Percentiles rank a stretch among this genome's conserved stretches.
phyloP scores from a whole-genome alignment of 2,888 invertebrate genomes.

The Acanthopleura granulata region DNA sequence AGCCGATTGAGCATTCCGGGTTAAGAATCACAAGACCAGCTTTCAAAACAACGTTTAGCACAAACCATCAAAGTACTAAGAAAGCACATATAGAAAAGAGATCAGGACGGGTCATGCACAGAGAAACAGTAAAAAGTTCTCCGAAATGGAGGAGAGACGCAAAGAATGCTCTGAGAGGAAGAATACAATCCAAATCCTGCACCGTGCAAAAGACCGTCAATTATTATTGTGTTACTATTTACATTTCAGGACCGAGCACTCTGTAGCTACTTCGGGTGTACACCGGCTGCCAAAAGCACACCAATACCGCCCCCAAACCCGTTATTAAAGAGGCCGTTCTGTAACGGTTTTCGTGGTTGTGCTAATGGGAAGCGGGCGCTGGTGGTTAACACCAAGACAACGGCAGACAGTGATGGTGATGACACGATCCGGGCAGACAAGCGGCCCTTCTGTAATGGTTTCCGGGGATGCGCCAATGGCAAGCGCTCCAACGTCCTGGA shows the following conservation, averaged over 20 bases:
- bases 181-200: too few species aligned
- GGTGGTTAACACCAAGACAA: not conserved
- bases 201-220: too few species aligned
- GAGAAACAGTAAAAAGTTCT: too few species aligned
- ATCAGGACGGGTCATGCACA: too few species aligned
- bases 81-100: too few species aligned
- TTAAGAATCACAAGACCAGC: too few species aligned
- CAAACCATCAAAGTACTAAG: too few species aligned
- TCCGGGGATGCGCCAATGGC: slow-evolving; percentile 10
- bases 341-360: slow-evolving; percentile 16
- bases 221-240: not conserved
- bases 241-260: not conserved
- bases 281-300: not conserved
- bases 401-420: too few species aligned
- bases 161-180: too few species aligned
- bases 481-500: slow-evolving; percentile 11
- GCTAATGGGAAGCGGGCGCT: slow-evolving; percentile 4
- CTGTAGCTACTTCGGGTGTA: not conserved
- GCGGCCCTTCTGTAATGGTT: slow-evolving; percentile 12
- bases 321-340: not conserved
- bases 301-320: not conserved
- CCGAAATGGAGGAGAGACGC: too few species aligned
- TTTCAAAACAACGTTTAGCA: too few species aligned
- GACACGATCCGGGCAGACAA: not conserved
- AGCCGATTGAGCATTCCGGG: too few species aligned